phyloP scores from a whole-genome alignment of 2,888 invertebrate species.

The Leucophora obtusa region DNA sequence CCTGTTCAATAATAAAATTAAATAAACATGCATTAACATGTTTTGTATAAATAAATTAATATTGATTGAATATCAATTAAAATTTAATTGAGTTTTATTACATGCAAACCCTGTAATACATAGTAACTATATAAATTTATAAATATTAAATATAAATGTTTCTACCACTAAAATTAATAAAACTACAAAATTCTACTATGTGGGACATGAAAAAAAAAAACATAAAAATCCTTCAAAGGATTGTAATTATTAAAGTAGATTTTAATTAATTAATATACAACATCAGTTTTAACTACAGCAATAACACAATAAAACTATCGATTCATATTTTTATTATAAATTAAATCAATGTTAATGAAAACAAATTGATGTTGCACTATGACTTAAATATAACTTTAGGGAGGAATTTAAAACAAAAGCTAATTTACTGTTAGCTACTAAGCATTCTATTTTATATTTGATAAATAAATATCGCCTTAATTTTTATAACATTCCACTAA shows the following conservation, averaged over 20 bases:
- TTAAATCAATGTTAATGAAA: conserved; percentile 50
- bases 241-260: conserved; percentile 52
- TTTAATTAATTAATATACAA: conserved; percentile 59
- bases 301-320: conserved; percentile 2
- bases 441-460: no score
- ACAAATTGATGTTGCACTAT: conserved; percentile 36
- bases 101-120: background rate
- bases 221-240: conserved; percentile 37
- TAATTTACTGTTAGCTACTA: no score
- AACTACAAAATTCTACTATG: background rate
- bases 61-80: conserved; percentile 61
- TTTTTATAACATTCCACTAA: background rate
- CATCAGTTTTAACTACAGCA: conserved; percentile 24
- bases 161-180: background rate
- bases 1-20: conserved; percentile 48
- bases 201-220: no score
- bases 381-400: background rate
- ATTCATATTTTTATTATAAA: conserved; percentile 34
- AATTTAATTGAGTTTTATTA: conserved; percentile 55
- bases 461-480: no score
- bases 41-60: conserved; percentile 52
- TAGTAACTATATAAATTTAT: background rate
- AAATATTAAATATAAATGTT: background rate
- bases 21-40: conserved; percentile 57
- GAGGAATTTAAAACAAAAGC: background rate